Conservation (phyloP, 2,888 invertebrate genomes). For the Rhogogaster chlorosoma region DNA sequence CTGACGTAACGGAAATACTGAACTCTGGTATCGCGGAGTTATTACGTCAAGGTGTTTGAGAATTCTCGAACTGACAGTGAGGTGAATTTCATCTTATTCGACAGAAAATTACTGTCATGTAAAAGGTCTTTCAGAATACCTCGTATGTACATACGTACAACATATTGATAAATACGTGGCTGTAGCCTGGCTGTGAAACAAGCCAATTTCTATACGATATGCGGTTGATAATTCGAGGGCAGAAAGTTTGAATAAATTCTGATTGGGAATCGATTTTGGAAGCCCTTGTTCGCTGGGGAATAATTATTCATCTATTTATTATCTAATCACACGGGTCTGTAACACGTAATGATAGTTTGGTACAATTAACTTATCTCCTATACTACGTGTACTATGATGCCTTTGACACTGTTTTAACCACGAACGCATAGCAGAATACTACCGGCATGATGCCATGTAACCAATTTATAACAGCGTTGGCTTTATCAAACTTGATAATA, state of each 20-base stretch:
- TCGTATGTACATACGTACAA: neutral
- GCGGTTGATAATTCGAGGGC: neutral
- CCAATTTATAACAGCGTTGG: neutral
- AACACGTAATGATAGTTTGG: neutral
- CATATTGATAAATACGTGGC: neutral
- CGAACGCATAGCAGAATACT: neutral
- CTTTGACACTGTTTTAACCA: neutral
- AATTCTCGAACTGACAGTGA: neutral
- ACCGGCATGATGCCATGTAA: neutral
- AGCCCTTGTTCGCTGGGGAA: neutral
- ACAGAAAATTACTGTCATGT: neutral
- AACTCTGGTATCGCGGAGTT: neutral
- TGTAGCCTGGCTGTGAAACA: neutral
- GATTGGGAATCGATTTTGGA: constrained; percentile 8
- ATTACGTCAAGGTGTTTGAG: neutral
- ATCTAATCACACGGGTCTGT: neutral
- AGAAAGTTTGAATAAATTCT: neutral
- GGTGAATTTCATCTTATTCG: neutral
- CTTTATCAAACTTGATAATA: neutral
- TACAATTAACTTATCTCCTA: neutral
- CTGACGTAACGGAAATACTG: constrained; percentile 13
- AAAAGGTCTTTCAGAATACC: neutral
- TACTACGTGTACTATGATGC: neutral
- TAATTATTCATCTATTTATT: constrained; percentile 28
- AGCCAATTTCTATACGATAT: constrained; percentile 18